These are phyloP conservation scores for Anguilla marmorata DNA, from an alignment of 2,797 vertebrate species.

Conservation along the genomic window DNA sequence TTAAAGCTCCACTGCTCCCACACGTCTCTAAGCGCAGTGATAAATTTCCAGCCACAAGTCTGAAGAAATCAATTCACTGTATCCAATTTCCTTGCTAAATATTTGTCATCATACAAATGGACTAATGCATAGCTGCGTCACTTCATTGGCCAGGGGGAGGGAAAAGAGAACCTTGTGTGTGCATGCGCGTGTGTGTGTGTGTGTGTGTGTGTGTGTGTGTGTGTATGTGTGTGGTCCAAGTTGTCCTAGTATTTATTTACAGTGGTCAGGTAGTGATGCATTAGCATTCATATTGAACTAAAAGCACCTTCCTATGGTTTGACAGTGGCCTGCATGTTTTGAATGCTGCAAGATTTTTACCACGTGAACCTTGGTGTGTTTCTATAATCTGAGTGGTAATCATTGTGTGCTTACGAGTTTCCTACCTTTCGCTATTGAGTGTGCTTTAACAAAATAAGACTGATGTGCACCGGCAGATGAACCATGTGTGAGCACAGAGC, in stretches of 20 bases:
- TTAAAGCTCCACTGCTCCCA: background rate
- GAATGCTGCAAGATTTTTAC: background rate
- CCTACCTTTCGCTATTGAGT: background rate
- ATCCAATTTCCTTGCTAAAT: slow-evolving; percentile 1
- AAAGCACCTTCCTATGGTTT: background rate
- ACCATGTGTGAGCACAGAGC: background rate
- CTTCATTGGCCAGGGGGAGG: background rate
- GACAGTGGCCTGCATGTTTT: background rate
- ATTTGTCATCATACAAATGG: background rate
- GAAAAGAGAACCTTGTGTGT: background rate
- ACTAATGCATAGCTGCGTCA: background rate
- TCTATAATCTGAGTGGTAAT: background rate
- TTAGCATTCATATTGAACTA: background rate
- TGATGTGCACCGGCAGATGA: background rate
- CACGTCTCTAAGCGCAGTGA: background rate
- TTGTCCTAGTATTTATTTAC: background rate
- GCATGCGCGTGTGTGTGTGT: background rate
- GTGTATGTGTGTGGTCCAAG: background rate
- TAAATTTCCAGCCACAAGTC: background rate
- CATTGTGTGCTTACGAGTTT: background rate
- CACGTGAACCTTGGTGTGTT: background rate
- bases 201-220: background rate
- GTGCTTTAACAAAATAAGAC: background rate
- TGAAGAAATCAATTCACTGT: background rate
- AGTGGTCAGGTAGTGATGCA: background rate